Evolutionary conservation across 2,113 vertebrate genomes (phyloP).

Genomic region (Pelmatolapia mariae): DNA sequence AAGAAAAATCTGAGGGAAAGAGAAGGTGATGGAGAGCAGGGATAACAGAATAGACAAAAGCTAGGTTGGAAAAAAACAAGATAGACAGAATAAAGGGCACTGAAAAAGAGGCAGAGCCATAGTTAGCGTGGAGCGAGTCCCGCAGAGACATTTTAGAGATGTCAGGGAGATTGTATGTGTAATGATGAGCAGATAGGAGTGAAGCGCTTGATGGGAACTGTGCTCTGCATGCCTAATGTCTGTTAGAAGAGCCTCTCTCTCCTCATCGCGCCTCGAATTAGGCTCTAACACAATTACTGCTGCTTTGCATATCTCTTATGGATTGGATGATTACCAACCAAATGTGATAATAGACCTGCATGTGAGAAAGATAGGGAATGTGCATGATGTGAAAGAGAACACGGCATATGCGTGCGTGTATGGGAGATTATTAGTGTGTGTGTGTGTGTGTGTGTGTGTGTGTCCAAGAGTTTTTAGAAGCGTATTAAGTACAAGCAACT

Average conservation of each 20-base stretch:
- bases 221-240: conserved; percentile 65
- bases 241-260: conserved; percentile 53
- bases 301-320: conserved; percentile 69
- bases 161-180: conserved; percentile 46
- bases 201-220: conserved; percentile 51
- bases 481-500: conserved; percentile 22
- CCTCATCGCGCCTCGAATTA: conserved; percentile 55
- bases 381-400: background rate
- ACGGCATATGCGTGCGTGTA: background rate
- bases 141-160: conserved; percentile 54
- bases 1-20: background rate
- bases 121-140: conserved; percentile 37
- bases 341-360: conserved; percentile 63
- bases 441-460: background rate
- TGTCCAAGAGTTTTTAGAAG: conserved; percentile 4
- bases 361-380: conserved; percentile 44
- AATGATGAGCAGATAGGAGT: conserved; percentile 54
- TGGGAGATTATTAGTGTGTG: background rate
- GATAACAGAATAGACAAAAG: conserved; percentile 29
- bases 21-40: conserved; percentile 3
- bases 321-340: conserved; percentile 67
- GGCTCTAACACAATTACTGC: conserved; percentile 68
- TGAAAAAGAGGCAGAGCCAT: conserved; percentile 28
- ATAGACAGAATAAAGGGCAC: conserved; percentile 15
- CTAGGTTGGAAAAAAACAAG: background rate